Evolutionary conservation across 2,888 invertebrate genomes (phyloP).

Genomic region (Eucera pruinosa): DNA sequence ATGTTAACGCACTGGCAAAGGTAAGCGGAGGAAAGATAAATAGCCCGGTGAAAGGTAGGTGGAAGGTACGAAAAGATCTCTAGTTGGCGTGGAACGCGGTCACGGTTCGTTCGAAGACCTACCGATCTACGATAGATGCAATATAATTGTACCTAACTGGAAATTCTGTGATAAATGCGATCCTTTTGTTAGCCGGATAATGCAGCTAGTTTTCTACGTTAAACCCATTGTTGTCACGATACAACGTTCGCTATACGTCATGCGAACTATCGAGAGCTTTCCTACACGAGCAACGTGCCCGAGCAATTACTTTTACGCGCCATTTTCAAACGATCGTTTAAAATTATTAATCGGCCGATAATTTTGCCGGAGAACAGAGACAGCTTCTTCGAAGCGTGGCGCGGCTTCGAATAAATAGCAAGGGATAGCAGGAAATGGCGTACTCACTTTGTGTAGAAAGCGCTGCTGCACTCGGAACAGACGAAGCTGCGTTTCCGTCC

Average conservation of each 20-base stretch:
- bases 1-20: conserved; percentile 25
- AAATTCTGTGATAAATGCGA: conserved; percentile 49
- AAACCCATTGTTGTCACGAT: conserved; percentile 46
- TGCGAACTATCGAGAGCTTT: conserved; percentile 29
- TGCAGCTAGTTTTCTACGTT: conserved; percentile 39
- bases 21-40: conserved; percentile 31
- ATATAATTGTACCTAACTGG: conserved; percentile 47
- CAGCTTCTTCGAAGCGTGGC: neutral
- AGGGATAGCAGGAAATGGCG: too few relatives aligned
- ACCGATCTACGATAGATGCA: conserved; percentile 34
- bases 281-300: conserved; percentile 48
- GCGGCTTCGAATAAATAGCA: too few relatives aligned
- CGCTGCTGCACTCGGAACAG: conserved; percentile 81
- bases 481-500: conserved; percentile 73
- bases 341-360: conserved; percentile 47
- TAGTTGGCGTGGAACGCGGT: conserved; percentile 1
- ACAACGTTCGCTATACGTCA: conserved; percentile 35
- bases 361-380: conserved; percentile 15
- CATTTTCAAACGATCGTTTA: conserved; percentile 41
- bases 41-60: conserved; percentile 28
- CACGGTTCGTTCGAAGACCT: conserved; percentile 14
- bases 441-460: conserved; percentile 84
- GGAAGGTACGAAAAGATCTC: conserved; percentile 1
- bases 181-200: conserved; percentile 31
- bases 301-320: conserved; percentile 57